A percentile compares a stretch with the other conserved stretches of the same genome.
Evolutionary conservation across 2,113 vertebrate genomes (phyloP).

Genomic region (Xenotilapia longispinis): DNA sequence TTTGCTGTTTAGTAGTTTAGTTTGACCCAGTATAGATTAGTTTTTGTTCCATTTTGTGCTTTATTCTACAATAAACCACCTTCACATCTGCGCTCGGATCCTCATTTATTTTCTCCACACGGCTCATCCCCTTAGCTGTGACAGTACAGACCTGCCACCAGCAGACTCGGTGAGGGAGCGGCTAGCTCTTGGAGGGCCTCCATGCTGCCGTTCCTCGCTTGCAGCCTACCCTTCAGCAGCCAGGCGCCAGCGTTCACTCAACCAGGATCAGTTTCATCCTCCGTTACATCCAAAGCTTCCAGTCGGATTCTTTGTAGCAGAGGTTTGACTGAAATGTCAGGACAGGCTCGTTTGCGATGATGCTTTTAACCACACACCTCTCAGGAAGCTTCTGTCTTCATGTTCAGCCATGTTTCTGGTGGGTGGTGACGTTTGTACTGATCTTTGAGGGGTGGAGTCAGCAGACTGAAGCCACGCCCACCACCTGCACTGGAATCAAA

Average conservation of each 20-base stretch:
- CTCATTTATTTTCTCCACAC: neutral
- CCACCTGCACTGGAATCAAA: accelerated
- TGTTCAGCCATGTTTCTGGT: neutral
- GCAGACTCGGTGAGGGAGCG: accelerated
- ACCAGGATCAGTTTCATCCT: neutral
- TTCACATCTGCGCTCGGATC: neutral
- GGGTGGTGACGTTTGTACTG: neutral
- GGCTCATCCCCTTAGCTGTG: neutral
- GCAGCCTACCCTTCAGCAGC: neutral
- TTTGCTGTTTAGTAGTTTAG: neutral
- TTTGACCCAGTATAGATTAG: neutral
- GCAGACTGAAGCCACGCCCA: neutral
- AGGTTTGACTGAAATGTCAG: neutral
- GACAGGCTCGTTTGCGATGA: neutral
- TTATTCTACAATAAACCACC: neutral
- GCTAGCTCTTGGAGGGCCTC: neutral
- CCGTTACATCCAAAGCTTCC: neutral
- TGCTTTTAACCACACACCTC: neutral
- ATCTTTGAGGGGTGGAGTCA: neutral
- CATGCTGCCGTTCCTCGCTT: neutral
- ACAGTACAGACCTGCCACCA: neutral
- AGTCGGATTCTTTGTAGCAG: neutral
- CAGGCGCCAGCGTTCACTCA: neutral
- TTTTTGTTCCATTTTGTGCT: neutral
- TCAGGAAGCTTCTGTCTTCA: neutral